Percentiles rank a stretch among this genome's conserved stretches.
Conservation (phyloP, 2,113 vertebrate species). For the Mastomys coucha region DNA sequence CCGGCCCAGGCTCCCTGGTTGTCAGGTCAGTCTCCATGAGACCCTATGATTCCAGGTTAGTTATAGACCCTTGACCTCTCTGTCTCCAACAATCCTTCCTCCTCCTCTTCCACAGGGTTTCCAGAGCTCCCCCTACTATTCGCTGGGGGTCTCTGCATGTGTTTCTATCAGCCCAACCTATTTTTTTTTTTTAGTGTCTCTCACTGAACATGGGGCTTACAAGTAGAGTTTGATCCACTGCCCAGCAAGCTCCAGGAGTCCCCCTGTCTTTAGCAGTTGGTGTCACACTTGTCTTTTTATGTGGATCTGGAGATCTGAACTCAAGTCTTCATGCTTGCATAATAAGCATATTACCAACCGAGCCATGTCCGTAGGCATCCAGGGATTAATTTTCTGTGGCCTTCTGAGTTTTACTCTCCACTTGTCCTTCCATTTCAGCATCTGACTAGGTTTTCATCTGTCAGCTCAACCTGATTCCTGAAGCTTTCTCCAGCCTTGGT, state of each 20-base stretch:
- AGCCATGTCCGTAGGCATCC: background rate
- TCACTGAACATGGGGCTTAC: background rate
- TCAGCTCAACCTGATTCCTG: accelerated
- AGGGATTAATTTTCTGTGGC: background rate
- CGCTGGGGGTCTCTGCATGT: background rate
- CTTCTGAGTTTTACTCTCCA: background rate
- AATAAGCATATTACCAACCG: background rate
- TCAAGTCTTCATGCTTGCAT: background rate
- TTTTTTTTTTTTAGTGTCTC: background rate
- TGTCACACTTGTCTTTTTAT: too few relatives aligned
- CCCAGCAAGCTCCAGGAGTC: too few relatives aligned
- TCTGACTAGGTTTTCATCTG: background rate
- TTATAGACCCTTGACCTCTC: background rate
- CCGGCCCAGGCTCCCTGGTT: background rate
- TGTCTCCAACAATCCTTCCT: background rate
- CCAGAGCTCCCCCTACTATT: background rate
- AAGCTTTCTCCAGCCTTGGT: background rate
- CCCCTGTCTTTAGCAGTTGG: too few relatives aligned
- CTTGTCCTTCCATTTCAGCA: background rate
- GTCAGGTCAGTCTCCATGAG: background rate
- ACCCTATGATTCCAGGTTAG: background rate
- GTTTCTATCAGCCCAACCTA: background rate
- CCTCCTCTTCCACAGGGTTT: background rate
- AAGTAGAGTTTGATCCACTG: background rate
- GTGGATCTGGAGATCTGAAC: background rate